Percentiles rank a stretch among this genome's conserved stretches.
Conservation (phyloP, 2,888 invertebrate species). For the Acanthoscelides obtectus region DNA sequence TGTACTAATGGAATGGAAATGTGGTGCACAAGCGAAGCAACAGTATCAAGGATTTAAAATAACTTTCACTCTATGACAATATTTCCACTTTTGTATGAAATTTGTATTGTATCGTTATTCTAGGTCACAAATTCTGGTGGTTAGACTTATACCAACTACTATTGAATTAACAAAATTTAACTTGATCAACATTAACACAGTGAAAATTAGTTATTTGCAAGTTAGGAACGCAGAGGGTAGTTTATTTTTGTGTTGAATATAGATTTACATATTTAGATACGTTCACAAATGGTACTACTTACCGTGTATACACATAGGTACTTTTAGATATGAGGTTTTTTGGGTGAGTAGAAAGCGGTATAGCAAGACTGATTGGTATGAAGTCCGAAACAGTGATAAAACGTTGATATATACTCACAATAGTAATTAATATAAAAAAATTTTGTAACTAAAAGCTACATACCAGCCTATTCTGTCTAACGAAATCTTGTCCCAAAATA, state of each 20-base stretch:
- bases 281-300: background rate
- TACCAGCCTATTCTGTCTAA: too few relatives aligned
- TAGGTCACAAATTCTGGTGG: too few relatives aligned
- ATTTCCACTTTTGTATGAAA: too few relatives aligned
- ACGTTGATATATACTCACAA: too few relatives aligned
- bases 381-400: background rate
- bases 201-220: background rate
- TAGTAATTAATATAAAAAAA: too few relatives aligned
- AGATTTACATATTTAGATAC: background rate
- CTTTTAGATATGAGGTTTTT: background rate
- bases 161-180: too few relatives aligned
- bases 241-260: background rate
- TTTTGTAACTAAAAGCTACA: too few relatives aligned
- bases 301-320: background rate
- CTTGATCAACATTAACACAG: too few relatives aligned
- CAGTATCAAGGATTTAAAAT: conserved; percentile 3
- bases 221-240: background rate
- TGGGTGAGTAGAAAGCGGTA: background rate
- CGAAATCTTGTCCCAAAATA: too few relatives aligned
- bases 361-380: background rate
- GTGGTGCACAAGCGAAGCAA: conserved; percentile 1
- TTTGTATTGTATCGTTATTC: too few relatives aligned
- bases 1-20: conserved; percentile 9
- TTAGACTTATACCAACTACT: too few relatives aligned
- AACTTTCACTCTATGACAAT: background rate